Evolutionary conservation across 1,140 invertebrate genomes (phyloP), one percentile per base, ranked within the genome.

Genomic region (Eueides isabella): DNA sequence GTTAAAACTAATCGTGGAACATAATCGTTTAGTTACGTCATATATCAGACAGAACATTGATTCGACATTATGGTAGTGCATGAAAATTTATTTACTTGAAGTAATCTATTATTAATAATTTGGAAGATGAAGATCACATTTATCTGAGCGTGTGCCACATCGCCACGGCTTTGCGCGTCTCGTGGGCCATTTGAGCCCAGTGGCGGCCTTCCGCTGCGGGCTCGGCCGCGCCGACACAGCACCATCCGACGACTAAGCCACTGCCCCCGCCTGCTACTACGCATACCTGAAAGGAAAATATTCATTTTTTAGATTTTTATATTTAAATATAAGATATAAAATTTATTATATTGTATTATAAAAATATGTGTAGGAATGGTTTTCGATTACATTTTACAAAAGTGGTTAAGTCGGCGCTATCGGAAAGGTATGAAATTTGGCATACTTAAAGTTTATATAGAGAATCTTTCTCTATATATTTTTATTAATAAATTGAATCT

Each of bases 131-230:
- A 63, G 61, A 63, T 63, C 61, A 63, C 61, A 63, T 90, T 91
- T 95, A 96, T 93, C 95, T 95, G 67, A 97, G 93, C 29, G 95
- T 96, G 90, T 97, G 97, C 97, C 97, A 98, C 95, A 96, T 97
- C 68, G 96, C 96, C 78, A 97, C 95, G 6, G 96, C 95, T 85
- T 97, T 97, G 75, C 97, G 94, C n/a, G 96, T 96, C 84, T 96
- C 96, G 75, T 97, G 96, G 12, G 95, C 95, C 96, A 97, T 97
- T 77, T 97, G 95, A 67, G 95, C 94, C 97, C 97, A 97, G 89
- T 98, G 97, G 63, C 96, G 95, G 72, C 94, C 94, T 83, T 94
- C 95, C 65, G 93, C 93, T 55, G 92, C 95, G 55, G 93, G 94
- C 85, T 95, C 95, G 71, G 94, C 94, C 35, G 95, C 95, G 33